phyloP scores from a whole-genome alignment of 2,113 vertebrate species.

The Platanista minor region DNA sequence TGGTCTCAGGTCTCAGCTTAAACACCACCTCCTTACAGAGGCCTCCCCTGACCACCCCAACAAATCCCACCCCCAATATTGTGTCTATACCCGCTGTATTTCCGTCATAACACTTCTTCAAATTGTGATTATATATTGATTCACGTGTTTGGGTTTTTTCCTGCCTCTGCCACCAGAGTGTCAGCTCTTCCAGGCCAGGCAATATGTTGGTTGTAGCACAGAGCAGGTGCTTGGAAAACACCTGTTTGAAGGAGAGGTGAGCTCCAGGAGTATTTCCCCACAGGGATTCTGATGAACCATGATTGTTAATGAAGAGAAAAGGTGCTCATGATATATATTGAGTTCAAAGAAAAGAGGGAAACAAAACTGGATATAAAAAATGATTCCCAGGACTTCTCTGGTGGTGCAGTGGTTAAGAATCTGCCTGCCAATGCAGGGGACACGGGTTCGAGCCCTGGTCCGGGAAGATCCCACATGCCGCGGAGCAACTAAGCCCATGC shows the following conservation, averaged over 20 bases:
- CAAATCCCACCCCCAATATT: background rate
- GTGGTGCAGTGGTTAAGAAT: too few species aligned
- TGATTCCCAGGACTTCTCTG: background rate
- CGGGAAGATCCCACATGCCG: too few species aligned
- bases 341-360: background rate
- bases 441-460: too few species aligned
- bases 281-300: background rate
- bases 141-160: background rate
- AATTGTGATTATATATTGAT: background rate
- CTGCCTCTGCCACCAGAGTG: background rate
- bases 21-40: background rate
- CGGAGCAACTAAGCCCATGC: too few species aligned
- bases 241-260: background rate
- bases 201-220: background rate
- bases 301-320: background rate
- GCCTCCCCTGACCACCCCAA: too few species aligned
- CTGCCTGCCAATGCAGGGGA: too few species aligned
- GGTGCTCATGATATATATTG: background rate
- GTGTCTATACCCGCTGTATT: background rate
- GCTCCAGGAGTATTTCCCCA: background rate
- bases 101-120: background rate
- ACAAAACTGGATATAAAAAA: background rate
- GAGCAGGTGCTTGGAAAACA: background rate
- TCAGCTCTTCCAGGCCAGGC: background rate
- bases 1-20: background rate